A percentile compares a stretch with the other conserved stretches of the same genome.
Evolutionary conservation across 2,797 vertebrate species (phyloP).

Genomic region (Lepilemur ruficaudatus): DNA sequence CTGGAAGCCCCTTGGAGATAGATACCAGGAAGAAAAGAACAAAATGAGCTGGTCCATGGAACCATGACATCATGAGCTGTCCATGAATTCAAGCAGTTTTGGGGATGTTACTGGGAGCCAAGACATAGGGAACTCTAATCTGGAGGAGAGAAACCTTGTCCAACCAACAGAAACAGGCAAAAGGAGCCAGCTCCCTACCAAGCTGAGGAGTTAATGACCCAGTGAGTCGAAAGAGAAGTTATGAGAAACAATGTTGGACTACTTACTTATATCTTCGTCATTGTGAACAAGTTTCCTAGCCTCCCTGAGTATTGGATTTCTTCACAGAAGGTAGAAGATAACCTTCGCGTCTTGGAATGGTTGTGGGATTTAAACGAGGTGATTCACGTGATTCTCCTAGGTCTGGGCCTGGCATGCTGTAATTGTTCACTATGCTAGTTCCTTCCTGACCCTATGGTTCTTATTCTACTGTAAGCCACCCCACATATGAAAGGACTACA

Average conservation of each 20-base stretch:
- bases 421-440: not conserved
- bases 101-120: not conserved
- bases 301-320: not conserved
- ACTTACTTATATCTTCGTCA: not conserved
- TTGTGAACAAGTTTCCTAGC: not conserved
- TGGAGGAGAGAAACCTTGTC: not conserved
- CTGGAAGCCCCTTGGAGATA: not conserved
- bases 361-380: not conserved
- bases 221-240: not conserved
- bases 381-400: too few relatives aligned
- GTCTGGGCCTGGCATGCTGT: rapidly evolving
- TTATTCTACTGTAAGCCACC: not conserved
- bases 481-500: not conserved
- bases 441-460: not conserved
- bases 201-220: not conserved
- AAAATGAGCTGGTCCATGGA: not conserved
- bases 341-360: not conserved
- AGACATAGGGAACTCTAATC: not conserved
- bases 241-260: not conserved
- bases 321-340: not conserved
- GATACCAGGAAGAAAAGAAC: not conserved
- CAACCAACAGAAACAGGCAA: not conserved
- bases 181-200: not conserved
- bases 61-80: not conserved
- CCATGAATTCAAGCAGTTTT: not conserved